Percentiles rank a stretch among this genome's conserved stretches.
Evolutionary conservation across 2,113 vertebrate species (phyloP).

Genomic region (Hepsetus odoe): DNA sequence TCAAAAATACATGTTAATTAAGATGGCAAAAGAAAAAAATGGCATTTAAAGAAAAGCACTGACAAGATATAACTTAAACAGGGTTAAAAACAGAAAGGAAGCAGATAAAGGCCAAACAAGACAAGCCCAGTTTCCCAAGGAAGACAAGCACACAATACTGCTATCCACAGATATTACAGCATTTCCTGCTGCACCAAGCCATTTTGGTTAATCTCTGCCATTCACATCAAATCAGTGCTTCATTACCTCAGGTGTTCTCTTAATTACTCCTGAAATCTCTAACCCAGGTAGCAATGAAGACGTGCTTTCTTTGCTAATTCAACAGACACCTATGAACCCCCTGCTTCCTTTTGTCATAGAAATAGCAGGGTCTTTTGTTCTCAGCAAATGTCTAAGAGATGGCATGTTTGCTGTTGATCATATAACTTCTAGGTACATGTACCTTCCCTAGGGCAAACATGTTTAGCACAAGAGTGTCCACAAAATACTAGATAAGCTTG

Average conservation of each 20-base stretch:
- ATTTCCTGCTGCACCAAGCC: conserved; percentile 63
- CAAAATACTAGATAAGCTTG: conserved; percentile 41
- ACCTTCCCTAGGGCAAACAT: conserved; percentile 67
- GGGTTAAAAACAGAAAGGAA: conserved; percentile 43
- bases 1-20: background rate
- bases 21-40: background rate
- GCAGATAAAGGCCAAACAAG: conserved; percentile 61
- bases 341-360: conserved; percentile 26
- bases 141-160: conserved; percentile 66
- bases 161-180: conserved; percentile 66
- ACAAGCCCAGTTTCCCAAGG: conserved; percentile 69
- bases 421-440: conserved; percentile 44
- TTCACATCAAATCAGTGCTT: conserved; percentile 70
- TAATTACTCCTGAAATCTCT: conserved; percentile 68
- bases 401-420: conserved; percentile 36
- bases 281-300: conserved; percentile 53
- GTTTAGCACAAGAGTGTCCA: conserved; percentile 58
- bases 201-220: conserved; percentile 65
- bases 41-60: conserved; percentile 42
- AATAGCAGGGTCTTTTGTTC: conserved; percentile 20
- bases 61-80: conserved; percentile 44
- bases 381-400: background rate
- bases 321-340: conserved; percentile 13
- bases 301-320: conserved; percentile 56
- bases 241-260: conserved; percentile 66